Conservation (phyloP, 2,113 vertebrate genomes). For the Gallinago undulata region DNA sequence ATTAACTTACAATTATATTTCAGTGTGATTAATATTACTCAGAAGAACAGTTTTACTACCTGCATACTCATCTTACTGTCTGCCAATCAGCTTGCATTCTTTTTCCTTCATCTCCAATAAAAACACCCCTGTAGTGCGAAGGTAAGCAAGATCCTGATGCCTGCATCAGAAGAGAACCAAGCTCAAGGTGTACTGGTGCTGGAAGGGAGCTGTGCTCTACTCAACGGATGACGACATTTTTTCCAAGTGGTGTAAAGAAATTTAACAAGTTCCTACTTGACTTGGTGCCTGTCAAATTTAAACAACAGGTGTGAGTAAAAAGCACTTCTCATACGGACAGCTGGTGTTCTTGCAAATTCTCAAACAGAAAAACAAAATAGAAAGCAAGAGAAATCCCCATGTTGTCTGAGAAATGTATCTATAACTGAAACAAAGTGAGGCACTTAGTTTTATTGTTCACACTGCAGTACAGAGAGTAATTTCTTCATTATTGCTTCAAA, state of each 20-base stretch:
- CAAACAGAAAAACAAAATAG: not conserved
- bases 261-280: not conserved
- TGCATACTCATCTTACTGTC: not conserved
- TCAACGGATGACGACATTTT: not conserved
- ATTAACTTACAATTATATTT: not conserved
- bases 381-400: not conserved
- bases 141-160: not conserved
- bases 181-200: not conserved
- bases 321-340: not conserved
- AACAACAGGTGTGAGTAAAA: not conserved
- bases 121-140: not conserved
- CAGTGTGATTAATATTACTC: not conserved
- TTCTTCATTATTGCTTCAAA: not conserved
- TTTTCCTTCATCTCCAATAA: not conserved
- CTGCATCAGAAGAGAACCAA: not conserved
- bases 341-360: not conserved
- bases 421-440: not conserved
- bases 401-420: not conserved
- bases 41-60: not conserved
- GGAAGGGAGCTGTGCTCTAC: not conserved
- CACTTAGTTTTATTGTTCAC: not conserved
- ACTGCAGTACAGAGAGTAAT: not conserved
- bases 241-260: slow-evolving; percentile 16
- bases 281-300: not conserved
- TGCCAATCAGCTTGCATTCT: not conserved